These are phyloP conservation scores for Pseudolaguvia tuberculata DNA, from an alignment of 2,113 vertebrate species.

Conservation along the genomic window DNA sequence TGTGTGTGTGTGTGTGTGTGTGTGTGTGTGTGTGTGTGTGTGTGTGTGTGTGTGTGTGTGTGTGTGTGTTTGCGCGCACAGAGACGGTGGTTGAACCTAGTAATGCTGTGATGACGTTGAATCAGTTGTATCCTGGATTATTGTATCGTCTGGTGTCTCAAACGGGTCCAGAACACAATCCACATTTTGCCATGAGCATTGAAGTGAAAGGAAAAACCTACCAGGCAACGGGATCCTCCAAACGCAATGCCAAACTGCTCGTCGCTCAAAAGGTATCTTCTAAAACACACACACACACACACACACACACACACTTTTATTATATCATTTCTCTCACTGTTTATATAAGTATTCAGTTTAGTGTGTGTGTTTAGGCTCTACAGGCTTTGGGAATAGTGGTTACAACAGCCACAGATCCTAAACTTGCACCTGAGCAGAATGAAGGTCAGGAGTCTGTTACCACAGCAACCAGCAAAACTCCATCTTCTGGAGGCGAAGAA, in stretches of 20 bases:
- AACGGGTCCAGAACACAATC: slow-evolving; percentile 88
- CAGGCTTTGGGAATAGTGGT: too few species aligned
- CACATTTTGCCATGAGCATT: slow-evolving; percentile 93
- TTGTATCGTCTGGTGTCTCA: slow-evolving; percentile 89
- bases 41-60: slow-evolving; percentile 9
- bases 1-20: too few species aligned
- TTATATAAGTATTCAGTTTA: too few species aligned
- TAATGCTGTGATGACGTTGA: slow-evolving; percentile 93
- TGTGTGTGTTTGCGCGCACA: background rate
- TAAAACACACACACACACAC: background rate
- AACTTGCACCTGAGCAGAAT: too few species aligned
- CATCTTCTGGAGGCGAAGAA: too few species aligned
- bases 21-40: background rate
- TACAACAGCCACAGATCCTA: too few species aligned
- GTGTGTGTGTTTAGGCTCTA: too few species aligned
- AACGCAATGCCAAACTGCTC: slow-evolving; percentile 86
- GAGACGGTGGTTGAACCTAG: slow-evolving; percentile 65
- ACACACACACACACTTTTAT: background rate
- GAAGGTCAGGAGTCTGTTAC: too few species aligned
- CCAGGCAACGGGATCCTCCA: slow-evolving; percentile 86
- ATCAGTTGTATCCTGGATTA: slow-evolving; percentile 88
- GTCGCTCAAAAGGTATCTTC: slow-evolving; percentile 83
- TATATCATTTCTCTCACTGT: too few species aligned
- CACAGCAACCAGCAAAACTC: too few species aligned
- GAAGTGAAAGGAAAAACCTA: slow-evolving; percentile 85